Base-by-base conservation (phyloP, 2,113 vertebrate species). In the Irena cyanogastra region DNA sequence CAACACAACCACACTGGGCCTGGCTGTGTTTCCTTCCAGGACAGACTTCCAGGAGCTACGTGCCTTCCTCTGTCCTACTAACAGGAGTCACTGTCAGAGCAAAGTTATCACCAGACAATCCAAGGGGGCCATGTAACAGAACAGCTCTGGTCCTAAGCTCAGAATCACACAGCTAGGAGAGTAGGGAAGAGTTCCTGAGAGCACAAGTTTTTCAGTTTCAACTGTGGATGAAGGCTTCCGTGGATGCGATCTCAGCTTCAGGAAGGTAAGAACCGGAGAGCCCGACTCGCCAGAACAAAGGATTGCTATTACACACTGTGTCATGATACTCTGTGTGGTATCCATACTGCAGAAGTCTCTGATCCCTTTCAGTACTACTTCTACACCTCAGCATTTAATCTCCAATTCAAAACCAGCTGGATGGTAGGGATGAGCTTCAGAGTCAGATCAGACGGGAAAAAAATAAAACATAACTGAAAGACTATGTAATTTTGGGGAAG, bases 251-350 rank as follows among this genome's bases (percentile, higher is more conserved):
- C 28, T 35, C 30, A 72, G 26, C 50, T 80, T 61, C 4, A 6
- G 50, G 57, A 61, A 81, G 39, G 5, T 2, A 56, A 30, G 28
- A 85, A 39, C 2, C 5, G 0, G 13, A 86, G 20, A 90, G 11
- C 57, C 28, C 3, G 0, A n/a, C 45, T 35, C 0, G 0, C 31
- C 39, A 20, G 44, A 66, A 42, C 30, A 42, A 87, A 75, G 56
- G 33, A 61, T 2, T 70, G 31, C 11, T 57, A 50, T 23, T 66
- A 60, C 52, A 74, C 39, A 13, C 9, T 24, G n/a, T 28, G 74
- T 24, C 44, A 20, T 7, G 10, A 60, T 30, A 53, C 24, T 60
- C 24, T 22, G 10, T 31, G 37, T 18, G 9, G 23, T 14, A 61
- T 5, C 44, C 61, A 33, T 9, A 30, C 18, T 45, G 35, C 20